Conservation (phyloP, 2,888 invertebrate species). For the Tetropium fuscum region DNA sequence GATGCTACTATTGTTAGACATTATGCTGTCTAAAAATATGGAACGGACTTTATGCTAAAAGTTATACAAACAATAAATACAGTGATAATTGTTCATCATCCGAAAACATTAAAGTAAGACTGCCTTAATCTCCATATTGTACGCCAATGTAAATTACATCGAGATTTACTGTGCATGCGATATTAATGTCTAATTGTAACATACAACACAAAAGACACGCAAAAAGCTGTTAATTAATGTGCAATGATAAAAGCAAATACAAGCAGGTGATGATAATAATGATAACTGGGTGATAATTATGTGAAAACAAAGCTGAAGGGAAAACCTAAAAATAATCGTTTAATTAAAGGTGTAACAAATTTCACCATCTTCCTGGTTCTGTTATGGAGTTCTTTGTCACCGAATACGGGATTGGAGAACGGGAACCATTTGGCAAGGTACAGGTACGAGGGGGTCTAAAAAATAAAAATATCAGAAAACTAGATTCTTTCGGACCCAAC, state of each 20-base stretch:
- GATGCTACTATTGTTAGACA: no score
- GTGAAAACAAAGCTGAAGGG: slow-evolving; percentile 6
- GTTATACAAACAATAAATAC: no score
- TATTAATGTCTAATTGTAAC: slow-evolving; percentile 21
- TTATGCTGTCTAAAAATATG: no score
- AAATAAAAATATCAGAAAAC: slow-evolving; percentile 50
- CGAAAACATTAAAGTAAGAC: slow-evolving; percentile 12
- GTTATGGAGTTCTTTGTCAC: slow-evolving; percentile 68
- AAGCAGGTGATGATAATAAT: slow-evolving; percentile 15
- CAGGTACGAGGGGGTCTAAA: slow-evolving; percentile 71
- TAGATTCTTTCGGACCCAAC: slow-evolving; percentile 21
- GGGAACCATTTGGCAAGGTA: slow-evolving; percentile 73
- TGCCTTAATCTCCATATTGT: slow-evolving; percentile 9
- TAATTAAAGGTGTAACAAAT: slow-evolving; percentile 6
- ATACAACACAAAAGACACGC: slow-evolving; percentile 25
- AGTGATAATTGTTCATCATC: no score
- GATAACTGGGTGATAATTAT: slow-evolving; percentile 15
- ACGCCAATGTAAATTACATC: slow-evolving; percentile 21
- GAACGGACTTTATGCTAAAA: no score
- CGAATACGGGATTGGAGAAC: slow-evolving; percentile 72
- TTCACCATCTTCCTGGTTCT: slow-evolving; percentile 57
- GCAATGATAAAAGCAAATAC: slow-evolving; percentile 28
- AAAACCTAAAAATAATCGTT: slow-evolving; percentile 1
- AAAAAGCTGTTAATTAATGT: slow-evolving; percentile 24
- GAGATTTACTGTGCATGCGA: slow-evolving; percentile 26